phyloP scores from a whole-genome alignment of 2,113 vertebrate species.

The Myrmecobius fasciatus region DNA sequence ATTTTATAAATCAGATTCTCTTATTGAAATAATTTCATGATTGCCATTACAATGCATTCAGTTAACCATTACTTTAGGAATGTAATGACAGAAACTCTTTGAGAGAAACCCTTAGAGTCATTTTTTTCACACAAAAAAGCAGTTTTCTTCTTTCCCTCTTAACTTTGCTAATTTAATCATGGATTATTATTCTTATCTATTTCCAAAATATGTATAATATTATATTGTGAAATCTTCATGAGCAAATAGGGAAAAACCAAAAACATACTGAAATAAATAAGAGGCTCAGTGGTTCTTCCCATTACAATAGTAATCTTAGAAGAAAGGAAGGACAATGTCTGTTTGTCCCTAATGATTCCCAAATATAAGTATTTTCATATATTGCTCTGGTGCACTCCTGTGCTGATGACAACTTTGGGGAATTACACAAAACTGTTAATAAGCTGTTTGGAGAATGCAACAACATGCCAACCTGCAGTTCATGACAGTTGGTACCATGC shows the following conservation, averaged over 20 bases:
- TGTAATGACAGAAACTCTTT: slow-evolving; percentile 21
- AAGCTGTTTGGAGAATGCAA: slow-evolving; percentile 62
- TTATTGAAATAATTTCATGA: slow-evolving; percentile 5
- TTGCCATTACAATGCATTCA: not conserved
- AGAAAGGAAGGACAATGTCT: slow-evolving; percentile 54
- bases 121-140: not conserved
- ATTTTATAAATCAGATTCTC: slow-evolving; percentile 48
- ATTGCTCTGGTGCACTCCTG: slow-evolving; percentile 70
- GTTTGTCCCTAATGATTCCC: slow-evolving; percentile 62
- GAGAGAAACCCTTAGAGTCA: slow-evolving; percentile 20
- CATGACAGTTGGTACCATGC: slow-evolving; percentile 49
- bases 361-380: slow-evolving; percentile 61
- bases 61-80: slow-evolving; percentile 8
- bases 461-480: slow-evolving; percentile 67
- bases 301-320: slow-evolving; percentile 51
- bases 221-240: slow-evolving; percentile 28
- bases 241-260: slow-evolving; percentile 34
- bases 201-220: slow-evolving; percentile 5
- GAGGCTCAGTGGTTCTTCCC: slow-evolving; percentile 7
- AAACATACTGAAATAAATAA: slow-evolving; percentile 56
- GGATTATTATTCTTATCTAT: slow-evolving; percentile 20
- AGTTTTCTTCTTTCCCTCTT: slow-evolving; percentile 38
- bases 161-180: not conserved
- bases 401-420: slow-evolving; percentile 34
- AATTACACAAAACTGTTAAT: slow-evolving; percentile 63